These are phyloP conservation scores for Pantala flavescens DNA, from an alignment of 1,140 invertebrate species.

Conservation along the genomic window DNA sequence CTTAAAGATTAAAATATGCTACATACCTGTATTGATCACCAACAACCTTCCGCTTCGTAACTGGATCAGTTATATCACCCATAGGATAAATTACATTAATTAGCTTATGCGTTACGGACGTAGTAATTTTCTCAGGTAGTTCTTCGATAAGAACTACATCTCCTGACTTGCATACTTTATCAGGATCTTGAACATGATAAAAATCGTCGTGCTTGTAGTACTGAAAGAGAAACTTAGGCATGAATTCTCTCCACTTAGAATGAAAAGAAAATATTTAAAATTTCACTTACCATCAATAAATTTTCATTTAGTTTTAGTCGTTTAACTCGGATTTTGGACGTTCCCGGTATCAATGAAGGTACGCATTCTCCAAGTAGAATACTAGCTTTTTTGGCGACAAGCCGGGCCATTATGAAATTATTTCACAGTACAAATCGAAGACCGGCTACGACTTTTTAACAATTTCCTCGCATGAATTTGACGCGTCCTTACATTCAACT, in stretches of 20 bases:
- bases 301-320: not conserved
- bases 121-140: constrained; percentile 57
- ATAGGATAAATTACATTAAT: constrained; percentile 66
- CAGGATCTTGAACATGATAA: constrained; percentile 64
- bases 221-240: constrained; percentile 40
- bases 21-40: constrained; percentile 50
- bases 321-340: not conserved
- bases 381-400: not conserved
- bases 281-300: not conserved
- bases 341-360: not conserved
- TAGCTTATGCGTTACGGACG: constrained; percentile 65
- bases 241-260: not conserved
- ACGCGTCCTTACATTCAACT: too few relatives aligned
- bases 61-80: constrained; percentile 71
- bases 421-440: too few relatives aligned
- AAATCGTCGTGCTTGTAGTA: constrained; percentile 62
- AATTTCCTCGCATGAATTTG: too few relatives aligned
- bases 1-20: too few relatives aligned
- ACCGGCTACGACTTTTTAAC: too few relatives aligned
- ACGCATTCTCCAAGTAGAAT: not conserved
- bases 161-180: constrained; percentile 63
- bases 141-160: constrained; percentile 69
- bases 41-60: constrained; percentile 68
- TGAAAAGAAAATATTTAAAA: not conserved
- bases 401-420: not conserved